Conservation (phyloP, 2,797 vertebrate genomes). For the Myotis myotis region DNA sequence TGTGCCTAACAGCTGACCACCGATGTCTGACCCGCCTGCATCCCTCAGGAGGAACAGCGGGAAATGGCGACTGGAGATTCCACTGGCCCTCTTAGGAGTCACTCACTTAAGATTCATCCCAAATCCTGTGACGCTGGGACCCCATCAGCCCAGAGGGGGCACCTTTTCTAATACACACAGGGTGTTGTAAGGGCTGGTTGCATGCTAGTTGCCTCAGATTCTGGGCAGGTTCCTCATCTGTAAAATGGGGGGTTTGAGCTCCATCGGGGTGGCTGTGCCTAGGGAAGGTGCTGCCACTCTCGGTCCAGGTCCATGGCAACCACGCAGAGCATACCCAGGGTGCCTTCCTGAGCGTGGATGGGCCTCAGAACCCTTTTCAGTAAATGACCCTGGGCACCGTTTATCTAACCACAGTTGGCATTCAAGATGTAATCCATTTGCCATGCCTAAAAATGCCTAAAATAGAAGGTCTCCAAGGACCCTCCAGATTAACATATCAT, state of each 20-base stretch:
- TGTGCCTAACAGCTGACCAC: background rate
- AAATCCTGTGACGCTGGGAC: background rate
- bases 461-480: background rate
- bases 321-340: background rate
- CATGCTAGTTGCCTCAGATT: background rate
- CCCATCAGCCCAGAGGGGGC: background rate
- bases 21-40: background rate
- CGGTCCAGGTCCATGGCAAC: background rate
- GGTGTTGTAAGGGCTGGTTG: rapidly evolving
- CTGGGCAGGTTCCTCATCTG: background rate
- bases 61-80: background rate
- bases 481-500: constrained; percentile 52
- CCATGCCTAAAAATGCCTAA: constrained; percentile 16
- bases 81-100: background rate
- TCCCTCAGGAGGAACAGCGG: background rate
- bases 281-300: too few relatives aligned
- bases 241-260: background rate
- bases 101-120: background rate
- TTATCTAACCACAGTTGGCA: constrained; percentile 21
- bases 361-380: background rate
- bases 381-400: background rate
- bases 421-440: constrained; percentile 15
- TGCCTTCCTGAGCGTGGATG: background rate
- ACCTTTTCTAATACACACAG: background rate
- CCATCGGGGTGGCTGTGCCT: too few relatives aligned